Percentiles rank a stretch among this genome's conserved stretches.
Conservation (phyloP, 2,113 vertebrate genomes). For the Sorex araneus region DNA sequence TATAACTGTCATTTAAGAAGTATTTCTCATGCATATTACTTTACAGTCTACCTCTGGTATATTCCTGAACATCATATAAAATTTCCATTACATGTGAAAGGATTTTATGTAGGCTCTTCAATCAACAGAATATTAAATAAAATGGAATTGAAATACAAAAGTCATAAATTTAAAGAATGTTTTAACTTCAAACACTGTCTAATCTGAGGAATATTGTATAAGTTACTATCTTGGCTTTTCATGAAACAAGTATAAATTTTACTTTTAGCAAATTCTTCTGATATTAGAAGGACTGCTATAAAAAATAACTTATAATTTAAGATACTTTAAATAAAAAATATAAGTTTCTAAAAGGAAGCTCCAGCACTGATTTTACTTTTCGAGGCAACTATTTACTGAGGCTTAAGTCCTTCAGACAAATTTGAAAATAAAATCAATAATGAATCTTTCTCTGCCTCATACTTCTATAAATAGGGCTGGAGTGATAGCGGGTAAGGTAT, state of each 20-base stretch:
- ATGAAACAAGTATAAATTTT: background rate
- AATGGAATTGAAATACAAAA: background rate
- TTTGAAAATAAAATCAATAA: too few species aligned
- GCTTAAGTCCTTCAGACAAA: background rate
- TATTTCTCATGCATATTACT: background rate
- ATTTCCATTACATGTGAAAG: conserved; percentile 1
- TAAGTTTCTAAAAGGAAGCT: background rate
- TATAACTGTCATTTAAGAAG: background rate
- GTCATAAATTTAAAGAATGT: background rate
- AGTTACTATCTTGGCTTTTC: conserved; percentile 12
- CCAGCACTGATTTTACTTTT: background rate
- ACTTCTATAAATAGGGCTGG: too few species aligned
- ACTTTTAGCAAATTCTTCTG: background rate
- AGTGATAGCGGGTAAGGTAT: too few species aligned
- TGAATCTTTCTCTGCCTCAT: too few species aligned
- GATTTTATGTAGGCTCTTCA: background rate
- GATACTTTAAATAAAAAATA: background rate
- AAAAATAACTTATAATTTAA: conserved; percentile 12
- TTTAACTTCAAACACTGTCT: conserved; percentile 26
- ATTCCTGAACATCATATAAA: background rate
- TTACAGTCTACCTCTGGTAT: background rate
- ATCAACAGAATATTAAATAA: background rate
- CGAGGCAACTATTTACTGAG: conserved; percentile 34
- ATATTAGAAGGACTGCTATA: background rate
- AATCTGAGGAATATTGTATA: background rate